Percentiles rank a stretch among this genome's conserved stretches.
Conservation (phyloP, 2,888 invertebrate species). For the Slavum lentiscoides region DNA sequence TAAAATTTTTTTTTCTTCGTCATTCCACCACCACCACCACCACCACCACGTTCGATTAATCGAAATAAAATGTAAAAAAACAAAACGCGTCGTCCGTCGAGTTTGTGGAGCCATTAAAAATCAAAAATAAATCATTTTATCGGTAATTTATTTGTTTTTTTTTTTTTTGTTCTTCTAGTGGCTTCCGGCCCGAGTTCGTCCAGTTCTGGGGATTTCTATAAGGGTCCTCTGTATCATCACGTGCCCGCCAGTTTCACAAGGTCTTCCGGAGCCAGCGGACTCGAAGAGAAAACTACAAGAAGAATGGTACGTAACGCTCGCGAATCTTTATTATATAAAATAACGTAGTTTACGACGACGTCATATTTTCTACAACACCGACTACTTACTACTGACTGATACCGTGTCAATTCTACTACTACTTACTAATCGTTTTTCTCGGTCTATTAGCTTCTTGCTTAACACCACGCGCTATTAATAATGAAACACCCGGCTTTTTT, state of each 20-base stretch:
- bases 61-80: no score
- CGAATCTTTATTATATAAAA: constrained; percentile 24
- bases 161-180: constrained; percentile 69
- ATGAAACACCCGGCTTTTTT: constrained; percentile 2
- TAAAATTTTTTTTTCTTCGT: not conserved
- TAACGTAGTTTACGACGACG: not conserved
- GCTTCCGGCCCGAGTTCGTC: constrained; percentile 76
- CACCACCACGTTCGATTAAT: not conserved
- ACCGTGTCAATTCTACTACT: not conserved
- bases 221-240: constrained; percentile 68
- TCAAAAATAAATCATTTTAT: constrained; percentile 25
- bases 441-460: not conserved
- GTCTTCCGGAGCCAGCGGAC: constrained; percentile 54
- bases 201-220: constrained; percentile 85
- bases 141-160: constrained; percentile 41
- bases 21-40: no score
- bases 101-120: not conserved
- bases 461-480: constrained; percentile 19
- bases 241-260: constrained; percentile 52
- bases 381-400: no score
- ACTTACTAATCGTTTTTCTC: not conserved
- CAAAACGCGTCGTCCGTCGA: not conserved
- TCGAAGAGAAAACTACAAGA: constrained; percentile 56
- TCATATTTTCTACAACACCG: no score
- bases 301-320: constrained; percentile 56